A percentile compares a stretch with the other conserved stretches of the same genome.
These are phyloP conservation scores for Paradoxurus hermaphroditus DNA, from an alignment of 2,113 vertebrate genomes.

Conservation along the genomic window DNA sequence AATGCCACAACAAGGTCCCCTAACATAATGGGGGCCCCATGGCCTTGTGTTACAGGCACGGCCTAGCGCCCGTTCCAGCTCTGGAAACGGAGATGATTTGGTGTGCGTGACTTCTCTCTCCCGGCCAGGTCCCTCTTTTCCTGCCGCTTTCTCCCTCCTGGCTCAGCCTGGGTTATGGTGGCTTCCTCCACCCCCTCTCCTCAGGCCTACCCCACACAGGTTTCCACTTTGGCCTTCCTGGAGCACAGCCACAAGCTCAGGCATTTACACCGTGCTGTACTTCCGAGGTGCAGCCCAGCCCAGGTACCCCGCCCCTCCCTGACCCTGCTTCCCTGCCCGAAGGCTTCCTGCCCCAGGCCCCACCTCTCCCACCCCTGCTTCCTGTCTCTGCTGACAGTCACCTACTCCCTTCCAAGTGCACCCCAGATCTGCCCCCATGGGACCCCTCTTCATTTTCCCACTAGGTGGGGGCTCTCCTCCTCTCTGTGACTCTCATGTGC, in stretches of 20 bases:
- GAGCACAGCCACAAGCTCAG: neutral
- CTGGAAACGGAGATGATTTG: accelerated
- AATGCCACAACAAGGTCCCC: neutral
- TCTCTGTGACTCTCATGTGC: neutral
- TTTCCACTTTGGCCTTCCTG: neutral
- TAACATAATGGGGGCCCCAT: neutral
- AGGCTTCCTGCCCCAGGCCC: too few species aligned
- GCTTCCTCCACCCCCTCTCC: neutral
- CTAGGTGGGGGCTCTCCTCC: neutral
- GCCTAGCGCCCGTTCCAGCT: accelerated
- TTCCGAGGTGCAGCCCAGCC: accelerated
- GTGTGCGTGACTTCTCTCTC: neutral
- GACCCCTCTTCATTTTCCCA: neutral
- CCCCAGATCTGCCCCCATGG: neutral
- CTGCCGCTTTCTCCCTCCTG: neutral
- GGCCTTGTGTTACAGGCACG: neutral
- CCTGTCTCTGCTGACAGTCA: neutral
- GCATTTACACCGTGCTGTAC: accelerated
- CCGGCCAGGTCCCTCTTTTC: neutral
- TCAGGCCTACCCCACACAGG: neutral
- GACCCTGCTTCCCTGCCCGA: neutral
- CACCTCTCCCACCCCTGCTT: neutral
- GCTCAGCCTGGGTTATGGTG: neutral
- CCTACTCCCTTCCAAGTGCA: too few species aligned
- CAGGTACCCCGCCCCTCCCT: accelerated